Base-by-base conservation (phyloP, 1,140 invertebrate species). In the Camponotus pennsylvanicus region DNA sequence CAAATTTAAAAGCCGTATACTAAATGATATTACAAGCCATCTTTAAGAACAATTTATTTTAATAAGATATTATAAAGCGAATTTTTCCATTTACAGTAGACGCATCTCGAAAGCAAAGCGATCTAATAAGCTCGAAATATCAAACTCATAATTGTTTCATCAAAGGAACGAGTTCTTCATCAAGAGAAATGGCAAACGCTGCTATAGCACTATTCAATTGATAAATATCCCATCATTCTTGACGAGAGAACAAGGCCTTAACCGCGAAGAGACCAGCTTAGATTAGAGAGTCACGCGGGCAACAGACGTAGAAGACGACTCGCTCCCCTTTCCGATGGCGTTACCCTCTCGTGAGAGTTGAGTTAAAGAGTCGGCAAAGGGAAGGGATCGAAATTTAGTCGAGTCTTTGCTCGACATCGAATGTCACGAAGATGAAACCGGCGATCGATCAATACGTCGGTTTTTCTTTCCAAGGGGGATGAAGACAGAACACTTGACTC, bases 311-410 rank as follows among this genome's bases (percentile, higher is more conserved):
- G 52, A 73, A 73, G 52, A 82, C 27, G 67, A 18, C 4, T 55
- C n/a, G 18, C 32, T 34, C 32, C 69, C 69, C 52, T 83, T 82
- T 45, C 13, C 52, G 32, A 9, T 1, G 11, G 0, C 40, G 52
- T 73, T 34, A 82, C 79, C 69, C 69, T 75, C 69, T 75, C 69
- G 55, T 73, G 55, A 83, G 69, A 83, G 70, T 83, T 52, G 45
- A 75, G 69, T 83, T 83, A 83, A 83, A 42, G 79, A 75, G 32
- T 15, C 32, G 27, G 67, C 13, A 13, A 37, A 15, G 52, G 55
- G 40, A 37, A 21, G 52, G 49, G 45, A 73, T 73, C 67, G 40
- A 57, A 82, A 75, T 83, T 42, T 73, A 75, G 67, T 61, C 79
- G 40, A 15, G 55, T 32, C 55, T 83, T 73, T 34, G 27, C 42